phyloP scores from a whole-genome alignment of 2,113 vertebrate genomes.

The Tretioscincus oriximinensis region DNA sequence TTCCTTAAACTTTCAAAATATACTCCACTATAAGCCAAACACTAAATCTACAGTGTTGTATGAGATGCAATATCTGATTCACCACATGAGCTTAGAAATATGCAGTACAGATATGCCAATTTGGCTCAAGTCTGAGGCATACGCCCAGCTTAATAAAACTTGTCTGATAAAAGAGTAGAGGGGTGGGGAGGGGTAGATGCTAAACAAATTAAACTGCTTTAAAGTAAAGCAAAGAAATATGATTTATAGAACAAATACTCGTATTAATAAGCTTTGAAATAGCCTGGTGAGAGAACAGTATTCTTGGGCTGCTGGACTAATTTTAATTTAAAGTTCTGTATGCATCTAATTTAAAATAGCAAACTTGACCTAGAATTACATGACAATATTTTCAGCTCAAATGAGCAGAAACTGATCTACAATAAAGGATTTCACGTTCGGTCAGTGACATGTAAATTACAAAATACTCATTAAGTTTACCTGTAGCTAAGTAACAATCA shows the following conservation, averaged over 20 bases:
- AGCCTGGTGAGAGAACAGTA: neutral
- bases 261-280: slow-evolving; percentile 2
- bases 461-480: neutral
- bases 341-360: neutral
- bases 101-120: too few relatives aligned
- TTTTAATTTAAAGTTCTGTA: slow-evolving; percentile 21
- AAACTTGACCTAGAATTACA: slow-evolving; percentile 27
- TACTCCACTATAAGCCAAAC: too few relatives aligned
- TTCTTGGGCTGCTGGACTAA: neutral
- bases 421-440: slow-evolving; percentile 15
- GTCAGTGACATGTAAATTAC: slow-evolving; percentile 6
- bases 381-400: slow-evolving; percentile 21
- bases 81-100: neutral
- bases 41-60: too few relatives aligned
- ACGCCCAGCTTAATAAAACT: too few relatives aligned
- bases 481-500: slow-evolving; percentile 12
- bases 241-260: slow-evolving; percentile 3
- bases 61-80: neutral
- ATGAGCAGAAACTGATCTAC: slow-evolving; percentile 2
- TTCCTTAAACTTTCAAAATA: too few relatives aligned
- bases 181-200: neutral
- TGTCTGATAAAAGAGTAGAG: neutral
- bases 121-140: too few relatives aligned
- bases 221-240: neutral
- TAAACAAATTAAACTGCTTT: neutral